Conservation (phyloP, 2,113 vertebrate species). For the Jacana jacana region DNA sequence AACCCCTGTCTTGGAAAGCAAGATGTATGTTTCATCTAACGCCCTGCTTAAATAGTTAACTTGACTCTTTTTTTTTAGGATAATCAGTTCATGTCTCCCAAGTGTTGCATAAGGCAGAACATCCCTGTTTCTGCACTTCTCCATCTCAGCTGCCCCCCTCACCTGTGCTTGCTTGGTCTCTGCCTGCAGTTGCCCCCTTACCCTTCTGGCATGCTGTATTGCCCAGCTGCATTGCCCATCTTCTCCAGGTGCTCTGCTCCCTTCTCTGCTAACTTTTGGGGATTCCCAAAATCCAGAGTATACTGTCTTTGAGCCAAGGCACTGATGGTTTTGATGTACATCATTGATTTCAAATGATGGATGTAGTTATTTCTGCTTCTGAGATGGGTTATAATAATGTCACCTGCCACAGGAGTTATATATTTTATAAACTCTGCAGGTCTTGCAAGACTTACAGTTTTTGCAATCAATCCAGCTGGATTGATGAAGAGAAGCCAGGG, state of each 20-base stretch:
- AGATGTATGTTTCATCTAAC: neutral
- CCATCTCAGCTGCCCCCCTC: neutral
- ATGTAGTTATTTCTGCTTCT: slow-evolving; percentile 15
- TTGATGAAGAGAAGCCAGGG: neutral
- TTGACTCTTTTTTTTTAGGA: neutral
- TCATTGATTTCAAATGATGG: slow-evolving; percentile 30
- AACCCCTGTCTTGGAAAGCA: neutral
- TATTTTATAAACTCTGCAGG: slow-evolving; percentile 3
- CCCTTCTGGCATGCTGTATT: neutral
- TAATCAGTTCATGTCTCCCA: neutral
- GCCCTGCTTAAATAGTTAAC: neutral
- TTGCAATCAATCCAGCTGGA: neutral
- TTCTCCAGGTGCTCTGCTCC: neutral
- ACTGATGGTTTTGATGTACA: neutral
- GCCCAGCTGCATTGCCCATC: neutral
- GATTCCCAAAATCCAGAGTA: neutral
- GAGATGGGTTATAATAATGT: slow-evolving; percentile 22
- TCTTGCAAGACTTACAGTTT: neutral
- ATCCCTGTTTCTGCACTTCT: neutral
- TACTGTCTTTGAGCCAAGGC: neutral
- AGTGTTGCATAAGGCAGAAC: neutral
- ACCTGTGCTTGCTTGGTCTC: neutral
- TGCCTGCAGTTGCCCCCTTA: neutral
- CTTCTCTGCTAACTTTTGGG: neutral
- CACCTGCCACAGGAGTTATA: neutral